Percentiles rank a stretch among this genome's conserved stretches.
These are phyloP conservation scores for Synodontis membranacea DNA, from an alignment of 2,113 vertebrate species.

Conservation along the genomic window DNA sequence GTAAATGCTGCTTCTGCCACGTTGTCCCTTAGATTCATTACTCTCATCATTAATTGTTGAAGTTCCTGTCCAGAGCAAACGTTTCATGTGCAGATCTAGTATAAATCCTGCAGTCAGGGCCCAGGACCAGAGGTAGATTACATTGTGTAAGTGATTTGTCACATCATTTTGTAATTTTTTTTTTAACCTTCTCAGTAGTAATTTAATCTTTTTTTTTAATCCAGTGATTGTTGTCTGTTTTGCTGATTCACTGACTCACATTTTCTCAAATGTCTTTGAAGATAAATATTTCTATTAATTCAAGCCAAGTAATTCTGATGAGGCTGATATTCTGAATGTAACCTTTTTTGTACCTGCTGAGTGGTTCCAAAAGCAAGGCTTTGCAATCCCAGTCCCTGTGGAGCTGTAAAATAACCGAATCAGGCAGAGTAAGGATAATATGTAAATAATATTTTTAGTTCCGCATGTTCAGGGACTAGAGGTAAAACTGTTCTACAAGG, in stretches of 20 bases:
- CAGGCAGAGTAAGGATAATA: background rate
- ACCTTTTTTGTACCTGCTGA: background rate
- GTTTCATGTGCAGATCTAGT: conserved; percentile 40
- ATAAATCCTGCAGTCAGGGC: conserved; percentile 47
- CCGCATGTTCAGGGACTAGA: background rate
- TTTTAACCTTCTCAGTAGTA: background rate
- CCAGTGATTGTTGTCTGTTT: conserved; percentile 7
- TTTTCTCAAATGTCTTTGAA: background rate
- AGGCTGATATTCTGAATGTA: background rate
- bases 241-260: background rate
- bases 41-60: conserved; percentile 53
- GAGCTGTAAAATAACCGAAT: background rate
- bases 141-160: conserved; percentile 48
- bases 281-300: background rate
- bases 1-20: conserved; percentile 48
- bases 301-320: background rate
- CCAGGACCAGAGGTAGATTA: conserved; percentile 44
- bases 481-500: background rate
- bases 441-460: background rate
- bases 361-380: background rate
- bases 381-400: background rate
- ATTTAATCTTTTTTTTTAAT: background rate
- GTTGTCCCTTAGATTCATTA: conserved; percentile 53
- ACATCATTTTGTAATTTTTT: conserved; percentile 3
- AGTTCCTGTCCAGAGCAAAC: conserved; percentile 50